Evolutionary conservation across 2,888 invertebrate species (phyloP), one percentile per base, ranked within the genome.

Genomic region (Andrena trimmerana): DNA sequence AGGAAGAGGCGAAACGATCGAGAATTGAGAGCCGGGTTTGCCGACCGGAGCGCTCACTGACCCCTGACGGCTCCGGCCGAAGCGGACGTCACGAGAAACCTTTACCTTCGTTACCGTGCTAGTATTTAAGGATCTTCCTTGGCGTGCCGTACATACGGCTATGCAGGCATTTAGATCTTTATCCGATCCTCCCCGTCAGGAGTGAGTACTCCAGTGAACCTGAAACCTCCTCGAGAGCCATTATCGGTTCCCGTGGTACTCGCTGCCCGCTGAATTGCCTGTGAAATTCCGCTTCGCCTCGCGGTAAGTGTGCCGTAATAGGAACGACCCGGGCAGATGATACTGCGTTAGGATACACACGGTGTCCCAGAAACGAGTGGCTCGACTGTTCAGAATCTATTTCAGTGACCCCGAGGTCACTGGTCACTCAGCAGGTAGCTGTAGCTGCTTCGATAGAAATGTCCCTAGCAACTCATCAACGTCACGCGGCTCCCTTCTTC

Each of bases 21-120:
- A 88, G 90, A 88, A 90, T 89, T 89, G 85, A 89, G 89, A 89
- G 83, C 87, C 86, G 87, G 89, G 86, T 88, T 89, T 86, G 87
- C 90, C 90, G 88, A 85, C 86, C 86, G 87, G 83, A 87, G 88
- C 86, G 90, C 91, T 91, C 90, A 84, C 90, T 90, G 90, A 90
- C 90, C 91, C 87, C 84, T 91, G 89, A 90, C 90, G 89, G 90
- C 88, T 87, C 82, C 84, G 65, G 67, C 83, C 88, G 81, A 85
- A 78, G 87, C 89, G 88, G 83, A 86, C 90, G 88, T 90, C 90
- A 90, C 90, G 90, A 89, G 87, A 88, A 90, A 88, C 89, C 89
- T 88, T 88, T 90, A 89, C 90, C 90, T 89, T 89, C 89, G 89
- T 89, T 89, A 89, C 89, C 88, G 88, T 86, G 88, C 85, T 80